A percentile compares a stretch with the other conserved stretches of the same genome.
These are phyloP conservation scores for Zaprionus taronus DNA, from an alignment of 1,140 invertebrate species.

Conservation along the genomic window DNA sequence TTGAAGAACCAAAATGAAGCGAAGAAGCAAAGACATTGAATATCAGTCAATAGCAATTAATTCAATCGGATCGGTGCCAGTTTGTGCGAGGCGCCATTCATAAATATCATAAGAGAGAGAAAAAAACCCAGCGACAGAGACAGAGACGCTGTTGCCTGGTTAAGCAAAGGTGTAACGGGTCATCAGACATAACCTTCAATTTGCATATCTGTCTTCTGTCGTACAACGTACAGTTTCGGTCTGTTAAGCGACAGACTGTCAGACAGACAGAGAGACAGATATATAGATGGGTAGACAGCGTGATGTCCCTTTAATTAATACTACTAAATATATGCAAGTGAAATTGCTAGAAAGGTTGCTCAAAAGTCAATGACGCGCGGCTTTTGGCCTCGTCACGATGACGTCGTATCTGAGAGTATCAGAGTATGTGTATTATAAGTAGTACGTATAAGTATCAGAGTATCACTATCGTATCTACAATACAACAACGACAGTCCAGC, in stretches of 20 bases:
- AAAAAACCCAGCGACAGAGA: not conserved
- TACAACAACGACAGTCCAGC: not conserved
- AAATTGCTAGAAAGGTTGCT: conserved; percentile 43
- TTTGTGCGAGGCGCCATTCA: conserved; percentile 74
- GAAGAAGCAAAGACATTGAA: conserved; percentile 42
- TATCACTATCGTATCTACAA: not conserved
- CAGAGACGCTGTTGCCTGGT: conserved; percentile 14
- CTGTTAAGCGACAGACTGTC: conserved; percentile 6
- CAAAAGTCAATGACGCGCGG: conserved; percentile 48
- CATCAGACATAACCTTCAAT: conserved; percentile 38
- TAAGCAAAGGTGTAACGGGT: conserved; percentile 37
- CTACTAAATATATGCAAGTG: conserved; percentile 25
- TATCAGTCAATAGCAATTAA: conserved; percentile 48
- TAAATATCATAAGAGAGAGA: conserved; percentile 55
- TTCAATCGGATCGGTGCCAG: conserved; percentile 68
- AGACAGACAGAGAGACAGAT: not conserved
- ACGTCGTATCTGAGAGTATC: conserved; percentile 20
- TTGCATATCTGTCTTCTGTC: conserved; percentile 26
- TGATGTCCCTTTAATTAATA: conserved; percentile 54
- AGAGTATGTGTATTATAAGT: not conserved
- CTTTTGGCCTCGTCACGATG: conserved; percentile 34
- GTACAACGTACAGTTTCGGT: conserved; percentile 21
- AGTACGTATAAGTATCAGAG: conserved; percentile 15
- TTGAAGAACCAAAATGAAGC: conserved; percentile 55
- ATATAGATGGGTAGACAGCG: not conserved